Evolutionary conservation across 2,888 invertebrate species (phyloP).

Genomic region (Endotricha flammealis): DNA sequence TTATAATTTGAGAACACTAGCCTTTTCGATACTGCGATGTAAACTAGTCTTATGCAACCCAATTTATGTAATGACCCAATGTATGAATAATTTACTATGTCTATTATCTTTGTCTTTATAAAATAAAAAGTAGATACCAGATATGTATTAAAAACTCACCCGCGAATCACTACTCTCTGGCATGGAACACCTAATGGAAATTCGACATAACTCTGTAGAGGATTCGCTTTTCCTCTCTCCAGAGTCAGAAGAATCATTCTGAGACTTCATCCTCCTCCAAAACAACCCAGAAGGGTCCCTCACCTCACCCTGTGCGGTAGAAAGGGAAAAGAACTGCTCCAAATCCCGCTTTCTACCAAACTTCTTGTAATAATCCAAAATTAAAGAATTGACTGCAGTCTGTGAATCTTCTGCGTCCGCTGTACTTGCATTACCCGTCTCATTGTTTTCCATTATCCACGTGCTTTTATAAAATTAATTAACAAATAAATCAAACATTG

Average conservation of each 20-base stretch:
- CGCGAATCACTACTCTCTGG: constrained; percentile 49
- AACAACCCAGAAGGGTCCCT: constrained; percentile 57
- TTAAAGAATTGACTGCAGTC: constrained; percentile 56
- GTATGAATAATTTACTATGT: too few relatives aligned
- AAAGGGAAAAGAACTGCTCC: constrained; percentile 81
- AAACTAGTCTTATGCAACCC: too few relatives aligned
- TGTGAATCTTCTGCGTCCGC: constrained; percentile 26
- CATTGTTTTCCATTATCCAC: constrained; percentile 53
- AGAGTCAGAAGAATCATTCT: constrained; percentile 62
- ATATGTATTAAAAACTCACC: constrained; percentile 28
- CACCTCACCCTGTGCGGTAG: constrained; percentile 62
- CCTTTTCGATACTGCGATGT: too few relatives aligned
- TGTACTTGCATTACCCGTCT: constrained; percentile 23
- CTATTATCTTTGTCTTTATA: not conserved
- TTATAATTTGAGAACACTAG: too few relatives aligned
- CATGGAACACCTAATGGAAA: constrained; percentile 60
- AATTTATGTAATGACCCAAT: too few relatives aligned
- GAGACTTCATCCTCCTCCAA: constrained; percentile 67
- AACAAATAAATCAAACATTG: too few relatives aligned
- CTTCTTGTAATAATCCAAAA: constrained; percentile 83
- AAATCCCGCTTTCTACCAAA: constrained; percentile 82
- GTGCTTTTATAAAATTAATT: too few relatives aligned
- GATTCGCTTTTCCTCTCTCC: constrained; percentile 57
- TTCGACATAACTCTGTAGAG: constrained; percentile 61
- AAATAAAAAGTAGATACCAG: not conserved